Conservation (phyloP, 2,797 vertebrate species). For the Amblyopsis hoosieri region DNA sequence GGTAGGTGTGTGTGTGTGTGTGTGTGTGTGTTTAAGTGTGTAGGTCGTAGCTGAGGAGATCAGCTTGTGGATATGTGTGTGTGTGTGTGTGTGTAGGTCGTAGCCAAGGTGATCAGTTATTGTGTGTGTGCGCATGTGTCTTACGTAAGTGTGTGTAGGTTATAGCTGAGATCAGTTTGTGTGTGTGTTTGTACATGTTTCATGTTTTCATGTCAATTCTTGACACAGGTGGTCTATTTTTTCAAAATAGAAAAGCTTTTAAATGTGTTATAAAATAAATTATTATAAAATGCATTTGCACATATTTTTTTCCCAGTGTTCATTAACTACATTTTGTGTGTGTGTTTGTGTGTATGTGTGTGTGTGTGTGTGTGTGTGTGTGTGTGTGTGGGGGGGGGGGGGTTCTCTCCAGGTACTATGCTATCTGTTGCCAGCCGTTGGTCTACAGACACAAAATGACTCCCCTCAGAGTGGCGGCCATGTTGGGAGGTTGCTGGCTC, state of each 20-base stretch:
- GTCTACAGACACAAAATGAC: constrained; percentile 87
- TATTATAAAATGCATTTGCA: too few species aligned
- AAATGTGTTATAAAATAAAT: too few species aligned
- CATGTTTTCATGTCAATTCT: too few species aligned
- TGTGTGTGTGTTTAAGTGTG: constrained; percentile 4
- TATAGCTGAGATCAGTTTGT: neutral
- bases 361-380: neutral
- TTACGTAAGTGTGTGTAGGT: constrained; percentile 3
- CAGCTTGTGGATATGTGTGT: neutral
- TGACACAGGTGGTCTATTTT: too few species aligned
- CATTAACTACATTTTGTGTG: neutral
- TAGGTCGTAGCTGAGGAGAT: neutral
- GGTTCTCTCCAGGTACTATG: constrained; percentile 77
- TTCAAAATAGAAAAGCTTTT: too few species aligned
- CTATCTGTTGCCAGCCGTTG: constrained; percentile 85
- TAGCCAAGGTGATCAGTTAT: neutral
- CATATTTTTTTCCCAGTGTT: too few species aligned
- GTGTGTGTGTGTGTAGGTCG: neutral
- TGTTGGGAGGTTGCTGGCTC: constrained; percentile 84
- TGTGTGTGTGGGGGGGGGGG: constrained; percentile 1
- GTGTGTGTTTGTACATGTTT: constrained; percentile 4
- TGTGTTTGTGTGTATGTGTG: constrained; percentile 5
- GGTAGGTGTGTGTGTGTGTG: constrained; percentile 55
- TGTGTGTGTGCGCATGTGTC: neutral
- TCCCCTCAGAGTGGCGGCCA: constrained; percentile 76